Evolutionary conservation across 2,888 invertebrate species (phyloP), one percentile per base, ranked within the genome.

Genomic region (Stenodera caucasica): DNA sequence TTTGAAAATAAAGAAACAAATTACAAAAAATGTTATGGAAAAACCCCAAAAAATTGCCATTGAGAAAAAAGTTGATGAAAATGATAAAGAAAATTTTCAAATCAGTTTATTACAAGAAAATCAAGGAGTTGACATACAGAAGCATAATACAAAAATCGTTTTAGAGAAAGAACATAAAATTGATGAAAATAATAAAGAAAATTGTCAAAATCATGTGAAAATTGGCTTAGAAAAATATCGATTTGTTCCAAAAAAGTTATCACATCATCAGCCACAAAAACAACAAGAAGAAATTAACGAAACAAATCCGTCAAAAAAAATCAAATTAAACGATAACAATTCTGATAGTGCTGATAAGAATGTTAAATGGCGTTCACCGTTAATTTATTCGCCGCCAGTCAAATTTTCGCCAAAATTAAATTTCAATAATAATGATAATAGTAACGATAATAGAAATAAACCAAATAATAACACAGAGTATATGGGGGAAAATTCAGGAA

Each of bases 291-390:
- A 55, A 29, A 29, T 32, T 8, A 52, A 37, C 9, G 18, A 18
- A 40, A 40, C 21, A 56, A 33, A 52, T 14, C 30, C 29, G 6
- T 7, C 15, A 18, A 40, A 26, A 57, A 55, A 45, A 51, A 4
- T 49, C 6, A 50, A 14, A 61, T 33, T 55, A 62, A 55, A 56
- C 52, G 40, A 40, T 1, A 11, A 21, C n/a, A 14, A 37, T 37
- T 15, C 14, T 18, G 18, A 40, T 33, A 61, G 57, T 23, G 52
- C 35, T 23, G 55, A 61, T 45, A 74, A 72, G 55, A 64, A 53
- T n/a, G 67, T 78, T 12, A 73, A 69, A n/a, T 78, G 78, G 78
- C 69, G 76, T 53, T 77, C 76, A 2, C 78, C 78, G 2, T 64
- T 78, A 32, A 68, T 76, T 18, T 68, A 65, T 58, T 77, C 77